A percentile compares a stretch with the other conserved stretches of the same genome.
phyloP scores from a whole-genome alignment of 2,113 vertebrate genomes.

The Pantherophis guttatus region DNA sequence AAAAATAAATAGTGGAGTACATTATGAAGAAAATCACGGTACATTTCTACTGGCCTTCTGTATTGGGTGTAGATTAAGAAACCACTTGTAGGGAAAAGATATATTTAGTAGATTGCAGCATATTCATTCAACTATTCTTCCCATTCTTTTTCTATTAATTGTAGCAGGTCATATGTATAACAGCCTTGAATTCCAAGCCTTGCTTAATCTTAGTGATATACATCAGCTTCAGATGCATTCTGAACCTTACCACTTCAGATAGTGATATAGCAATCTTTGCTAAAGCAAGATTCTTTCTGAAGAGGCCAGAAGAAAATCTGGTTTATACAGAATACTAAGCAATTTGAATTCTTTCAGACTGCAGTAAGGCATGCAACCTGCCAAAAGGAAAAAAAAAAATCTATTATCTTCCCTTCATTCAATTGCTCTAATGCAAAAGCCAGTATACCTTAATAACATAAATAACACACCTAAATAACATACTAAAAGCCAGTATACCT shows the following conservation, averaged over 20 bases:
- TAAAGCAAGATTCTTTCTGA: not conserved
- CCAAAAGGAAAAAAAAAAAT: not conserved
- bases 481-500: not conserved
- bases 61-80: constrained; percentile 2
- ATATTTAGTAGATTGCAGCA: not conserved
- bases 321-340: not conserved
- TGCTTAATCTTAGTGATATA: not conserved
- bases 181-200: not conserved
- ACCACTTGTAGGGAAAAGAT: not conserved
- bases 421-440: not conserved
- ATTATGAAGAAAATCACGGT: not conserved
- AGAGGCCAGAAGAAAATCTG: not conserved
- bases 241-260: not conserved
- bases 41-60: not conserved
- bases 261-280: not conserved
- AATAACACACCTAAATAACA: too few relatives aligned
- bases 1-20: not conserved
- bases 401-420: not conserved
- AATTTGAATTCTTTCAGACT: not conserved
- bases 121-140: not conserved
- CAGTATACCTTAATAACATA: not conserved
- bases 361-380: not conserved
- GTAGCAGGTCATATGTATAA: not conserved
- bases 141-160: constrained; percentile 9
- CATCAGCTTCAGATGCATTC: not conserved